These are phyloP conservation scores for Amblyraja radiata DNA, from an alignment of 2,797 vertebrate genomes.

Conservation along the genomic window DNA sequence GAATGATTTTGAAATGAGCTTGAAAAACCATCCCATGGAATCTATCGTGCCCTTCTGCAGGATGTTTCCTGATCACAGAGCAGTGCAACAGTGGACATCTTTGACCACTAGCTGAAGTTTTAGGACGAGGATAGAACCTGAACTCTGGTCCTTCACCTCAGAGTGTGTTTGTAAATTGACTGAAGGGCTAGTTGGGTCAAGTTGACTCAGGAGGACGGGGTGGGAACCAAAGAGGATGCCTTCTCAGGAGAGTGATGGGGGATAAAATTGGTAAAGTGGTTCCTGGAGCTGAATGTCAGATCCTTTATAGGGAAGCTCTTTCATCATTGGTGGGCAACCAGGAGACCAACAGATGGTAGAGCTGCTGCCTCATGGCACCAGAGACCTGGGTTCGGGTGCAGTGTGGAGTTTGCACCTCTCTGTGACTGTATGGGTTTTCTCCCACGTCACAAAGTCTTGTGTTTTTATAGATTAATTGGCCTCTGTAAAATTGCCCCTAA, in stretches of 20 bases:
- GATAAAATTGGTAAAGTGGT: not conserved
- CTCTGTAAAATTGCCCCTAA: too few relatives aligned
- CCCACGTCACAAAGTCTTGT: too few relatives aligned
- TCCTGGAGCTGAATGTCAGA: not conserved
- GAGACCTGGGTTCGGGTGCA: too few relatives aligned
- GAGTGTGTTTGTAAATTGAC: not conserved
- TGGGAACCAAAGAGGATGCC: not conserved
- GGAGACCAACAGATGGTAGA: not conserved
- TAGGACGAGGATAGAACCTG: not conserved
- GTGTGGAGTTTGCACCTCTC: too few relatives aligned
- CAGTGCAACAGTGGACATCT: too few relatives aligned
- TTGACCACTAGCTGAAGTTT: not conserved
- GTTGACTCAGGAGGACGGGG: not conserved
- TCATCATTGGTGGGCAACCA: not conserved
- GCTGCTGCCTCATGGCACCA: too few relatives aligned
- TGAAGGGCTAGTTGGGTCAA: not conserved
- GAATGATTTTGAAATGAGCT: too few relatives aligned
- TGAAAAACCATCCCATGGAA: too few relatives aligned
- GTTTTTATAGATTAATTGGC: too few relatives aligned
- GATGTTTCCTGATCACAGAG: too few relatives aligned
- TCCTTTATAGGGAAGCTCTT: not conserved
- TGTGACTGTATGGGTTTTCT: too few relatives aligned
- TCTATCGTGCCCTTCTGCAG: too few relatives aligned
- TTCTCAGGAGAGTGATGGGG: not conserved
- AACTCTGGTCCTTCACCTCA: not conserved